Evolutionary conservation across 2,888 invertebrate genomes (phyloP), one percentile per base, ranked within the genome.

Genomic region (Allacma fusca): DNA sequence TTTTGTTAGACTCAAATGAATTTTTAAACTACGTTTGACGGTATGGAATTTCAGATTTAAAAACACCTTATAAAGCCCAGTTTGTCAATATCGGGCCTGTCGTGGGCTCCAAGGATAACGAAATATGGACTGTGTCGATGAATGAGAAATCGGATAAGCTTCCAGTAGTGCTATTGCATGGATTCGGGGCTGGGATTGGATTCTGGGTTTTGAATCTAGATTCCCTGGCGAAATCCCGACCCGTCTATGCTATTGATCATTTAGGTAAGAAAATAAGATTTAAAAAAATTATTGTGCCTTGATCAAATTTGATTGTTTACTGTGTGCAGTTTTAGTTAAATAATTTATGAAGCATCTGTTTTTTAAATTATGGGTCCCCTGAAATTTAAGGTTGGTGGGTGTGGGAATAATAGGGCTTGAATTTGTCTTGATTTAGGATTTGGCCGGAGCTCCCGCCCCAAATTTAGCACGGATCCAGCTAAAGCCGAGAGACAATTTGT

Each of bases 181-280:
- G 98, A 0, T 91, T 98, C 86, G 98, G 94, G 13, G 93, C 97
- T 21, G 98, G 98, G 0, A 91, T 96, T 28, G 98, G 94, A 0
- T 88, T 98, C 70, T 98, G 98, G 97, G 93, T 94, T 80, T 90
- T 95, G 84, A 98, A 98, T 87, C 88, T 97, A 19, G 96, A 97
- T 86, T 88, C 91, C 0, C 88, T 98, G 9, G 92, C 95, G 0
- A 89, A 90, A 28, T 89, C 90, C 1, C 89, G 97, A 75, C 95
- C 96, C 0, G 93, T 98, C 0, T 96, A 97, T 87, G 96, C 96
- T 0, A 92, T 98, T 83, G 97, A 98, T 87, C 87, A 94, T 70
- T 87, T 94, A 76, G 92, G 92, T 91, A 26, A 23, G 24, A 21
- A 50, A 5, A 50, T 50, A 13, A 50, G 23, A 44, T 26, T 26